Percentiles rank a stretch among this genome's conserved stretches.
phyloP scores from a whole-genome alignment of 1,140 invertebrate genomes.

The Drosophila cardini region DNA sequence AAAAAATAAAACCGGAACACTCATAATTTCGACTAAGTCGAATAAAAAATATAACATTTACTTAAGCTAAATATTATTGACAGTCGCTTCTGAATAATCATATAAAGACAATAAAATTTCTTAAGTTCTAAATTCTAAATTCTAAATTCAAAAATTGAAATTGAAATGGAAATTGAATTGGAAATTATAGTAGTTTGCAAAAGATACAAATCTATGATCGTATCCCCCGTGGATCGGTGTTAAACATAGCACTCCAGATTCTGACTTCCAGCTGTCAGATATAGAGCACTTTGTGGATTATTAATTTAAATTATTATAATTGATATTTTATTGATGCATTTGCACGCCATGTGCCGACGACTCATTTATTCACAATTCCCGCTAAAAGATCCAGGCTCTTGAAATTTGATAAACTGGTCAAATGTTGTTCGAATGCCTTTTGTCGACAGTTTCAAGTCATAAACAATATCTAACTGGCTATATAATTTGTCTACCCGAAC shows the following conservation, averaged over 20 bases:
- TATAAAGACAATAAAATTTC: not conserved
- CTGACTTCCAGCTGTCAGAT: conserved; percentile 44
- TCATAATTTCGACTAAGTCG: no score
- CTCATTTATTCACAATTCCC: conserved; percentile 16
- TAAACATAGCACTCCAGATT: not conserved
- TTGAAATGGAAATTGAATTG: not conserved
- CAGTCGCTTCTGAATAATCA: not conserved
- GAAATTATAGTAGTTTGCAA: not conserved
- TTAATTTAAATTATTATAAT: conserved; percentile 62
- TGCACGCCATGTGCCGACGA: conserved; percentile 27
- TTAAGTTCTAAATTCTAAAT: not conserved
- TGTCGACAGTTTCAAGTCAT: conserved; percentile 28
- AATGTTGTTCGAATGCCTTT: conserved; percentile 32
- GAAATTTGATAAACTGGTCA: conserved; percentile 31
- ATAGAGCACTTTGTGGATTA: conserved; percentile 37
- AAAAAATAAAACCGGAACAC: not conserved
- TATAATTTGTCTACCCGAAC: conserved; percentile 38
- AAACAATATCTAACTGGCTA: conserved; percentile 52
- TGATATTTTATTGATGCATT: conserved; percentile 54
- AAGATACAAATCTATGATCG: conserved; percentile 2
- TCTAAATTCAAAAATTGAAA: no score
- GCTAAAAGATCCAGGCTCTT: conserved; percentile 3
- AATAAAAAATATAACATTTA: not conserved
- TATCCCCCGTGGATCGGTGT: not conserved
- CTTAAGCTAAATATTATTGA: not conserved